A percentile compares a stretch with the other conserved stretches of the same genome.
Evolutionary conservation across 1,140 invertebrate genomes (phyloP).

Genomic region (Procambarus clarkii): DNA sequence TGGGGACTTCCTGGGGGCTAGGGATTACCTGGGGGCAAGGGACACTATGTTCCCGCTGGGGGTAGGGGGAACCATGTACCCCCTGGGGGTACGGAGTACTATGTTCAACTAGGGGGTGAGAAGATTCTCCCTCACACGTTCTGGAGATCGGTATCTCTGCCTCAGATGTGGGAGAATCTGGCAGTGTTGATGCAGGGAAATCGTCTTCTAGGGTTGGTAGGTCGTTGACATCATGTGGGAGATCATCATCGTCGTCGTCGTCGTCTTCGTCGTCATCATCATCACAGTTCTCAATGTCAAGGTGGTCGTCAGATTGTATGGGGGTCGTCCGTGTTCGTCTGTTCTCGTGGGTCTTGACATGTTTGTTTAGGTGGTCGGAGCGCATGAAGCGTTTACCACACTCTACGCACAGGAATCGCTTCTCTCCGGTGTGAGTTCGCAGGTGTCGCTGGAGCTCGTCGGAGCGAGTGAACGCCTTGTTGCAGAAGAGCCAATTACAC

Average conservation of each 20-base stretch:
- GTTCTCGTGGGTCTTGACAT: conserved; percentile 33
- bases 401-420: conserved; percentile 18
- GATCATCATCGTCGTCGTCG: neutral
- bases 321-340: neutral
- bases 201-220: neutral
- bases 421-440: conserved; percentile 35
- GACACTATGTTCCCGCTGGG: neutral
- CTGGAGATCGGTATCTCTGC: neutral
- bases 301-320: neutral
- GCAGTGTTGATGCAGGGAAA: neutral
- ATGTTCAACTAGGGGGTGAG: neutral
- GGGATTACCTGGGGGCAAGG: no score
- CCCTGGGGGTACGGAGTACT: neutral
- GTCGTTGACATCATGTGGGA: neutral
- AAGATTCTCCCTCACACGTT: neutral
- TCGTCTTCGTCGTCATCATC: conserved; percentile 12
- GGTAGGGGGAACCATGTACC: neutral
- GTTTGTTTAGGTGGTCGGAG: conserved; percentile 37
- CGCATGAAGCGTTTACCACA: conserved; percentile 46
- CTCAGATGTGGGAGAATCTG: neutral
- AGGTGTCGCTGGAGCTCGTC: conserved; percentile 53
- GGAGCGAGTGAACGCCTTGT: conserved; percentile 79
- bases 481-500: conserved; percentile 96
- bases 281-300: neutral
- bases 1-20: no score